A percentile compares a stretch with the other conserved stretches of the same genome.
phyloP scores from a whole-genome alignment of 2,113 vertebrate genomes.

The Polypterus bichir region DNA sequence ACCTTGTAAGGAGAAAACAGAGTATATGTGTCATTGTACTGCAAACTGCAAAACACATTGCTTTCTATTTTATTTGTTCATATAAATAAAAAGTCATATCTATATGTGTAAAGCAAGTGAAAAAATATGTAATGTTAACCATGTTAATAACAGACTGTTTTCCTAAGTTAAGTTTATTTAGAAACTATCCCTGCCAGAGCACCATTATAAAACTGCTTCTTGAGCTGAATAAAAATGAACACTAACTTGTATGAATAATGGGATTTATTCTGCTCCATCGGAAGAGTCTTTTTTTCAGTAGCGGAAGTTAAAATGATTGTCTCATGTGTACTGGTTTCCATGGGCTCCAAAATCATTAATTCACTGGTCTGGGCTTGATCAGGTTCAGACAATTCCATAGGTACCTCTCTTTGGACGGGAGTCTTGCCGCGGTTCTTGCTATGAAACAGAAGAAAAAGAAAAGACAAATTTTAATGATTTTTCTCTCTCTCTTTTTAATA shows the following conservation, averaged over 20 bases:
- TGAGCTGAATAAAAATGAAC: not conserved
- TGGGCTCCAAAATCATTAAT: slow-evolving; percentile 31
- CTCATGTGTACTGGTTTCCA: slow-evolving; percentile 36
- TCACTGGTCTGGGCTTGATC: slow-evolving; percentile 9
- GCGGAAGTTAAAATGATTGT: slow-evolving; percentile 11
- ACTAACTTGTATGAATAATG: slow-evolving; percentile 58
- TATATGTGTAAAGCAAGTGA: no score
- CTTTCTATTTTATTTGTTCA: no score
- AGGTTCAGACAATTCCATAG: slow-evolving; percentile 31
- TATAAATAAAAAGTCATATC: no score
- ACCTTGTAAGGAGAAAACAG: no score
- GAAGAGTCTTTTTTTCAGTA: not conserved
- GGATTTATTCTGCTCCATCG: slow-evolving; percentile 18
- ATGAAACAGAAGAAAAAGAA: not conserved
- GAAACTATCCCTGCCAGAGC: no score
- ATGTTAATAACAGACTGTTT: no score
- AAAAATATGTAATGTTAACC: no score
- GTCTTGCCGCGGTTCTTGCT: slow-evolving; percentile 19
- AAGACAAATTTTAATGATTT: no score
- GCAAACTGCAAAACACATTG: no score
- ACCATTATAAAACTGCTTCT: not conserved
- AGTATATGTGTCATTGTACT: no score
- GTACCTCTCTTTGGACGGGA: slow-evolving; percentile 14
- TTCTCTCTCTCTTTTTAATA: no score
- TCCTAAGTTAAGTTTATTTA: no score